Base-by-base conservation (phyloP, 2,113 vertebrate genomes). In the Nerophis ophidion region DNA sequence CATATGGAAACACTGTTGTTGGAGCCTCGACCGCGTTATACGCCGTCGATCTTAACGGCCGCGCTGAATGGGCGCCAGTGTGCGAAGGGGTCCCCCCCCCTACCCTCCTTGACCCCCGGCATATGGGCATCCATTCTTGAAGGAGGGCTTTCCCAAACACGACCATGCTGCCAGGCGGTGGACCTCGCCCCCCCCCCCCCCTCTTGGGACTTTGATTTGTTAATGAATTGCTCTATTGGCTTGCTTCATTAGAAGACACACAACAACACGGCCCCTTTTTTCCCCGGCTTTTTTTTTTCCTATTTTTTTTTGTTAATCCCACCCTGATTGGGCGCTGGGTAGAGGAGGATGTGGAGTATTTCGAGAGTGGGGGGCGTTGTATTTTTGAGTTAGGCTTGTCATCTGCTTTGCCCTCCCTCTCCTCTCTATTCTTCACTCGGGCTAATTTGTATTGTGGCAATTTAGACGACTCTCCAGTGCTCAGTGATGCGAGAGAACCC, bases 171-270 rank as follows among this genome's bases (percentile, higher is more conserved):
- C 87, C 80, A 87, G 88, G 89, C 87, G 72, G 71, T 44, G 40
- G 40, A 44, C 40, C 40, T 26, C n/a, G n/a, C n/a, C 26, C 2
- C 3, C 26, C 40, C 6, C 40, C 3, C 40, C 40, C 40, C 86
- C 94, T 93, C 88, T 51, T 82, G 95, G 93, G 94, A 95, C 94
- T 94, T 93, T 95, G 93, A 96, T 95, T 96, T 95, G 95, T 98
- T 98, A 98, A 98, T 97, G 94, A 98, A 98, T 96, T 96, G 94
- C 93, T 96, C 93, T 95, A 94, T 98, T 96, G 94, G 96, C 91
- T 91, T 92, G 92, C 92, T 93, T 97, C 93, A 94, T 95, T 95
- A 94, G 92, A 93, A 91, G 89, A 91, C 88, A 92, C 91, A 44
- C 91, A 93, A 92, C 92, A 88, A 84, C 87, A 91, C 87, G 89